Conservation (phyloP, 2,113 vertebrate genomes). For the Colistium nudipinnis region DNA sequence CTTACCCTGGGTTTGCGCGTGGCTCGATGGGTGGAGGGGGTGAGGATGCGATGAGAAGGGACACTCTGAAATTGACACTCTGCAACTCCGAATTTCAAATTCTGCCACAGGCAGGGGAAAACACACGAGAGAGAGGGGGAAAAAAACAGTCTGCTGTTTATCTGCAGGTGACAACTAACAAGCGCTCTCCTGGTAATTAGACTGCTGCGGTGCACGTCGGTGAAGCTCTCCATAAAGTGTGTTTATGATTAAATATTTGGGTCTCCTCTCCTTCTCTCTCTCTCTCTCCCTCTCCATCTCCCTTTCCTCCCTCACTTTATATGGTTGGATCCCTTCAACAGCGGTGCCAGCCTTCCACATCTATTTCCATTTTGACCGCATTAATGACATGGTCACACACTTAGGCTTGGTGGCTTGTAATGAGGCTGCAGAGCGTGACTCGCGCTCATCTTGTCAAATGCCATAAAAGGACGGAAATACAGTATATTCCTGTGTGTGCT, state of each 20-base stretch:
- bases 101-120: slow-evolving; percentile 20
- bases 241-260: slow-evolving; percentile 63
- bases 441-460: slow-evolving; percentile 38
- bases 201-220: slow-evolving; percentile 51
- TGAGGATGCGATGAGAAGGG: slow-evolving; percentile 9
- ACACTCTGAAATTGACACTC: slow-evolving; percentile 56
- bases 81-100: slow-evolving; percentile 72
- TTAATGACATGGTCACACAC: slow-evolving; percentile 51
- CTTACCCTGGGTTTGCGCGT: slow-evolving; percentile 17
- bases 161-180: slow-evolving; percentile 78
- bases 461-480: slow-evolving; percentile 40
- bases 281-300: slow-evolving; percentile 1
- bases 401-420: slow-evolving; percentile 32
- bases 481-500: neutral
- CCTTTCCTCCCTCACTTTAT: slow-evolving; percentile 8
- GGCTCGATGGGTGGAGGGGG: slow-evolving; percentile 7
- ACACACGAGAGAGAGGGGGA: slow-evolving; percentile 5
- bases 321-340: slow-evolving; percentile 32
- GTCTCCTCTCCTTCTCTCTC: slow-evolving; percentile 5
- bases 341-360: slow-evolving; percentile 34
- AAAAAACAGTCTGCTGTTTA: slow-evolving; percentile 63
- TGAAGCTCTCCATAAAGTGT: slow-evolving; percentile 57
- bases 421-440: slow-evolving; percentile 52
- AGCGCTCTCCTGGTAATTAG: slow-evolving; percentile 75
- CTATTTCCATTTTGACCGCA: slow-evolving; percentile 48